Percentiles rank a stretch among this genome's conserved stretches.
phyloP scores from a whole-genome alignment of 2,888 invertebrate species.

The Pollenia angustigena region DNA sequence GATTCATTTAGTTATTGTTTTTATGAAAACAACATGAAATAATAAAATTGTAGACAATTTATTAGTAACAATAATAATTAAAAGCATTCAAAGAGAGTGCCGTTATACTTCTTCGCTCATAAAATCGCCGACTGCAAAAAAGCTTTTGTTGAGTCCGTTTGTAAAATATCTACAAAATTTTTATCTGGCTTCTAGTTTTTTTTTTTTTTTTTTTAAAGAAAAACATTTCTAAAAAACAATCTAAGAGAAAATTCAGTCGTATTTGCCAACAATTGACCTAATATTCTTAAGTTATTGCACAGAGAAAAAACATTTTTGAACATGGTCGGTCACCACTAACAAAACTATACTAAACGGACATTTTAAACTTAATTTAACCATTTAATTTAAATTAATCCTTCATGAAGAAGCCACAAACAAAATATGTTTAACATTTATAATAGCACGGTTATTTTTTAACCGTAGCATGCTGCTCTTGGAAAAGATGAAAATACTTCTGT shows the following conservation, averaged over 20 bases:
- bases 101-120: not conserved
- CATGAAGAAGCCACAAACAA: too few relatives aligned
- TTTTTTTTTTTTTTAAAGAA: conserved; percentile 66
- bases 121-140: not conserved
- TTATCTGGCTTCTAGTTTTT: conserved; percentile 69
- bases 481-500: too few relatives aligned
- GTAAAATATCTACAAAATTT: conserved; percentile 75
- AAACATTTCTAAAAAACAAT: conserved; percentile 59
- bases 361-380: too few relatives aligned
- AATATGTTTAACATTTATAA: too few relatives aligned
- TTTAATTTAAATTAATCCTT: too few relatives aligned
- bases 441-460: too few relatives aligned
- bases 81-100: not conserved
- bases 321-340: too few relatives aligned
- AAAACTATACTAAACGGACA: too few relatives aligned
- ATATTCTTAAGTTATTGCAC: conserved; percentile 35
- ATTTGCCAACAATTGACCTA: conserved; percentile 63
- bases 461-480: too few relatives aligned
- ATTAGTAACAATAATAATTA: not conserved
- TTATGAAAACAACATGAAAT: not conserved
- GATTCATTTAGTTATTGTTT: not conserved
- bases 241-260: conserved; percentile 76
- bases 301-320: too few relatives aligned
- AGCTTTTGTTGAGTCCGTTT: conserved; percentile 12
- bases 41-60: not conserved